Evolutionary conservation across 2,797 vertebrate genomes (phyloP), one percentile per base, ranked within the genome.

Genomic region (Lindbergichthys nudifrons): DNA sequence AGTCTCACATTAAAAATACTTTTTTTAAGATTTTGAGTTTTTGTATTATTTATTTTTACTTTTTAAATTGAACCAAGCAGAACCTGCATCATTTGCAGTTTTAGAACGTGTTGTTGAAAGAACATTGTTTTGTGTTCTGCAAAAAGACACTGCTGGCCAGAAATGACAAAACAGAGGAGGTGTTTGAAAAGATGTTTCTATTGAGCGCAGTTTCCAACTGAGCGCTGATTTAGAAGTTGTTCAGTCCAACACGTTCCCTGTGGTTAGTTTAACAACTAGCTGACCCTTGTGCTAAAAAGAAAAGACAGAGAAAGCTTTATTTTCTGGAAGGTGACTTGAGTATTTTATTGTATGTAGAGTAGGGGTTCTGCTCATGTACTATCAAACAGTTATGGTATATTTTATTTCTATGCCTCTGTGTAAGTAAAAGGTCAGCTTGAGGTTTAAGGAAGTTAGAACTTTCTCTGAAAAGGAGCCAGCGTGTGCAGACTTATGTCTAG

Each of bases 401-500:
- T 50, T 36, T 62, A 59, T 77, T 77, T 79, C 62, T 53, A 51
- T 43, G 45, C 59, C 18, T 18, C 52, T 43, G 21, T 68, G 56
- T 70, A 53, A 80, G 62, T 62, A 10, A 10, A 61, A 71, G 56
- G 67, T 85, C 68, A 64, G 2, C 9, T 39, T 1, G 58, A 68
- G 70, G 64, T 65, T 36, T 59, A 73, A 66, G 53, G 65, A 32
- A 32, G n/a, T n/a, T 43, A 69, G 42, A 41, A 57, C 52, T 16
- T 43, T 68, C 68, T 46, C 39, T 18, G 26, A 79, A 72, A 61
- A 59, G n/a, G 18, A 63, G 56, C 0, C 16, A 36, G 10, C 46
- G 5, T 68, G 39, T 66, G 59, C 23, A 77, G 54, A 80, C 63
- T 64, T 53, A 58, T 73, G 79, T 81, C 80, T 80, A 77, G 86